phyloP scores from a whole-genome alignment of 2,888 invertebrate species.

The Allophyes oxyacanthae region DNA sequence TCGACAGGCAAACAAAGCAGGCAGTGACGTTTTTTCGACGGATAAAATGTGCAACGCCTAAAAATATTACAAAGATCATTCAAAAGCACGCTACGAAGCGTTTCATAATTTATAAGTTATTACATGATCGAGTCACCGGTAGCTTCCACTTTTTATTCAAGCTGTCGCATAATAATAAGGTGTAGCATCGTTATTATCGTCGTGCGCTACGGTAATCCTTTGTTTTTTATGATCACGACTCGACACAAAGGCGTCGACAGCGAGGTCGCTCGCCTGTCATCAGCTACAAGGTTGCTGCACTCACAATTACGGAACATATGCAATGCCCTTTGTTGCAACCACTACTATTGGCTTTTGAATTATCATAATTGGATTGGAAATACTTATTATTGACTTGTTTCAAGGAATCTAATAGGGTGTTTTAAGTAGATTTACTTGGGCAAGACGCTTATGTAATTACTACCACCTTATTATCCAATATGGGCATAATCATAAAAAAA shows the following conservation, averaged over 20 bases:
- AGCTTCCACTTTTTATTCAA: slow-evolving; percentile 45
- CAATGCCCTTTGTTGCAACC: slow-evolving; percentile 53
- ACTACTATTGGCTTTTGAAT: slow-evolving; percentile 45
- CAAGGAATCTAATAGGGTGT: too few relatives aligned
- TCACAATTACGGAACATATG: slow-evolving; percentile 60
- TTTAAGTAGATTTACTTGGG: too few relatives aligned
- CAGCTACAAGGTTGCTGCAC: slow-evolving; percentile 71
- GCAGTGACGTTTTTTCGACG: too few relatives aligned
- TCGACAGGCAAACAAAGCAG: too few relatives aligned
- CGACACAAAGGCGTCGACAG: slow-evolving; percentile 56
- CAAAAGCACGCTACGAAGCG: slow-evolving; percentile 4
- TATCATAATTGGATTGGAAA: slow-evolving; percentile 30
- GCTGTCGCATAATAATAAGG: slow-evolving; percentile 47
- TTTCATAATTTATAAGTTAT: slow-evolving; percentile 26
- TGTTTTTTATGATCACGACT: slow-evolving; percentile 61
- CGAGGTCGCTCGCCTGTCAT: slow-evolving; percentile 62
- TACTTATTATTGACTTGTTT: too few relatives aligned
- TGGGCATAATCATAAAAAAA: too few relatives aligned
- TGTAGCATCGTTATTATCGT: slow-evolving; percentile 49
- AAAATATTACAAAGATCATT: too few relatives aligned
- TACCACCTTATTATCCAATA: too few relatives aligned
- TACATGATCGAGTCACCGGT: slow-evolving; percentile 40
- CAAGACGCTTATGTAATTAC: too few relatives aligned
- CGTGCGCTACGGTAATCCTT: slow-evolving; percentile 59
- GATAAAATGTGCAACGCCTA: too few relatives aligned